Percentiles rank a stretch among this genome's conserved stretches.
These are phyloP conservation scores for Poecilobothrus nobilitatus DNA, from an alignment of 2,888 invertebrate genomes.

Conservation along the genomic window DNA sequence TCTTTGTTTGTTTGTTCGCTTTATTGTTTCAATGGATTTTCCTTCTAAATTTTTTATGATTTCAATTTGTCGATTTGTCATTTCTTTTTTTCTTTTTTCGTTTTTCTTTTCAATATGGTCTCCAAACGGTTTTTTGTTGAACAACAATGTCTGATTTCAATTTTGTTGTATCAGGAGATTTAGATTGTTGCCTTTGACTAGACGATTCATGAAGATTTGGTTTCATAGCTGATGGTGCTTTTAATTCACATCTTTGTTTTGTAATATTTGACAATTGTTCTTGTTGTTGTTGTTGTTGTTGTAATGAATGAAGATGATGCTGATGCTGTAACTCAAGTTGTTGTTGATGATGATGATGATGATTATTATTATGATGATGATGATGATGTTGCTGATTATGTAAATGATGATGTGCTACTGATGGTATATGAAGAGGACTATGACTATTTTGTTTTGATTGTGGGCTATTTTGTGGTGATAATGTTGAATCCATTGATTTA, in stretches of 20 bases:
- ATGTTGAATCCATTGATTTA: conserved; percentile 34
- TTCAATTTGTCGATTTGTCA: not conserved
- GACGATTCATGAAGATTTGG: conserved; percentile 44
- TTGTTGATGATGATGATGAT: conserved; percentile 1
- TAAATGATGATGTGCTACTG: not conserved
- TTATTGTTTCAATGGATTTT: too few relatives aligned
- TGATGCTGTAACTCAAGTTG: not conserved
- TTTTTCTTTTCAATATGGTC: conserved; percentile 52
- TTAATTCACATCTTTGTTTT: conserved; percentile 47
- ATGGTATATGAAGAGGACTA: not conserved
- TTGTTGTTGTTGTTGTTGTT: conserved; percentile 41
- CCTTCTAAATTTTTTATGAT: not conserved
- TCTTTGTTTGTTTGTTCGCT: too few relatives aligned
- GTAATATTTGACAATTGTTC: conserved; percentile 39
- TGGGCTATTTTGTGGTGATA: conserved; percentile 31
- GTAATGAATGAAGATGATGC: not conserved
- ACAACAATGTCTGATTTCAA: conserved; percentile 49
- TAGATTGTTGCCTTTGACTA: conserved; percentile 26
- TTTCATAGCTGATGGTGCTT: conserved; percentile 52
- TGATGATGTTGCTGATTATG: not conserved
- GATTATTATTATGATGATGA: not conserved
- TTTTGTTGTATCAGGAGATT: conserved; percentile 51
- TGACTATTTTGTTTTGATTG: not conserved
- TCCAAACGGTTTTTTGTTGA: conserved; percentile 61
- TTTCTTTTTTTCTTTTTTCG: not conserved